Conservation (phyloP, 2,888 invertebrate species). For the Pharmacophagus antenor region DNA sequence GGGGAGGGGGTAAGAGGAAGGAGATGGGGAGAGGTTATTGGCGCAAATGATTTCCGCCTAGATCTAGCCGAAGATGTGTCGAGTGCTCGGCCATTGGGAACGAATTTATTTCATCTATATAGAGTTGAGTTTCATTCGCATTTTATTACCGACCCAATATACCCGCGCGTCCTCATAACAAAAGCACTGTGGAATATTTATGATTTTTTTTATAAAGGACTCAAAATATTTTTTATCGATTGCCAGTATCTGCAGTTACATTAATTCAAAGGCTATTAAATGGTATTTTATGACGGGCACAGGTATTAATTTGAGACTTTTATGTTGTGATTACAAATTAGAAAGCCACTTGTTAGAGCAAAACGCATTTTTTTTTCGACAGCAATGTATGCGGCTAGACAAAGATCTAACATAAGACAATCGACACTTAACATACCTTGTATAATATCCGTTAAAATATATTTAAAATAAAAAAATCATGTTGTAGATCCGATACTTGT, state of each 20-base stretch:
- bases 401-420: too few relatives aligned
- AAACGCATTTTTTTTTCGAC: too few relatives aligned
- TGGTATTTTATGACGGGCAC: too few relatives aligned
- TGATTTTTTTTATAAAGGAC: conserved; percentile 27
- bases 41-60: conserved; percentile 68
- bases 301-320: too few relatives aligned
- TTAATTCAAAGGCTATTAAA: background rate
- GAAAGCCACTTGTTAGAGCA: too few relatives aligned
- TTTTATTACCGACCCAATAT: conserved; percentile 35
- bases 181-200: conserved; percentile 33
- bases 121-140: conserved; percentile 33
- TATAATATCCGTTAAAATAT: too few relatives aligned
- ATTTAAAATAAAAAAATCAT: background rate
- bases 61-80: conserved; percentile 49
- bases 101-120: conserved; percentile 45
- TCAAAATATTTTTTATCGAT: conserved; percentile 23
- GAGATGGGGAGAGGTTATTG: conserved; percentile 51
- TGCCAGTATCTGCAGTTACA: conserved; percentile 14
- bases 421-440: too few relatives aligned
- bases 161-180: conserved; percentile 29
- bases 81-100: conserved; percentile 39
- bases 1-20: conserved; percentile 28
- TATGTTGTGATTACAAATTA: too few relatives aligned
- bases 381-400: too few relatives aligned
- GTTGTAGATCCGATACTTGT: background rate